Conservation (phyloP, 2,888 invertebrate species). For the Mythimna ferrago region DNA sequence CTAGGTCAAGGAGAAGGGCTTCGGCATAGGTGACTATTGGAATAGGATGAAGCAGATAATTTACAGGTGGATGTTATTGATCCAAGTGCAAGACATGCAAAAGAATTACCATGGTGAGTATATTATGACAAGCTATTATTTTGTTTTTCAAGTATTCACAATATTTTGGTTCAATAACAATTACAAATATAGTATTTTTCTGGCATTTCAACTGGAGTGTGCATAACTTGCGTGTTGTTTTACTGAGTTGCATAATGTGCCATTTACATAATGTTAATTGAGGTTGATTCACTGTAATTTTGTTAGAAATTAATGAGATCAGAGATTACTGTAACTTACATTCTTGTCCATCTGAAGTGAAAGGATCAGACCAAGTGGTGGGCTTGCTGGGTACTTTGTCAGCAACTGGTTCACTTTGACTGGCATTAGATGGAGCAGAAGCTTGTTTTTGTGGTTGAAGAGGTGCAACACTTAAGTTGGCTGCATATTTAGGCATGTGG, state of each 20-base stretch:
- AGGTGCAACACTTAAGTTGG: slow-evolving; percentile 95
- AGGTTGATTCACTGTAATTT: slow-evolving; percentile 45
- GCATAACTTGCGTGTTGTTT: slow-evolving; percentile 61
- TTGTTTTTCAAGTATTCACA: slow-evolving; percentile 48
- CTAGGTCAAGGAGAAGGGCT: slow-evolving; percentile 90
- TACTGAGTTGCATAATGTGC: slow-evolving; percentile 62
- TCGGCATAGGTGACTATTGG: slow-evolving; percentile 89
- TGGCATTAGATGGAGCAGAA: slow-evolving; percentile 77
- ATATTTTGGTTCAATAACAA: slow-evolving; percentile 39
- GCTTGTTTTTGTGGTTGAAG: slow-evolving; percentile 94
- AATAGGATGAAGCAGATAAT: slow-evolving; percentile 82
- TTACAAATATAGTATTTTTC: slow-evolving; percentile 33
- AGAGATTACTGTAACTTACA: slow-evolving; percentile 78
- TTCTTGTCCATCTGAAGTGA: slow-evolving; percentile 86
- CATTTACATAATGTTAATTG: slow-evolving; percentile 53
- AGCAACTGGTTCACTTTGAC: slow-evolving; percentile 68
- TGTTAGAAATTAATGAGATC: slow-evolving; percentile 37
- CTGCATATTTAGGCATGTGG: slow-evolving; percentile 96
- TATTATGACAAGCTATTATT: slow-evolving; percentile 62
- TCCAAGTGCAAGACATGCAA: slow-evolving; percentile 91
- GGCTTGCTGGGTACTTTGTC: slow-evolving; percentile 74
- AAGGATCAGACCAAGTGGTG: slow-evolving; percentile 83
- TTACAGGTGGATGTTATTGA: slow-evolving; percentile 79
- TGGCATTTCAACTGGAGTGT: slow-evolving; percentile 57
- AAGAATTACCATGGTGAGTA: slow-evolving; percentile 78